Evolutionary conservation across 1,140 invertebrate species (phyloP).

Genomic region (Sycophaga agraensis): DNA sequence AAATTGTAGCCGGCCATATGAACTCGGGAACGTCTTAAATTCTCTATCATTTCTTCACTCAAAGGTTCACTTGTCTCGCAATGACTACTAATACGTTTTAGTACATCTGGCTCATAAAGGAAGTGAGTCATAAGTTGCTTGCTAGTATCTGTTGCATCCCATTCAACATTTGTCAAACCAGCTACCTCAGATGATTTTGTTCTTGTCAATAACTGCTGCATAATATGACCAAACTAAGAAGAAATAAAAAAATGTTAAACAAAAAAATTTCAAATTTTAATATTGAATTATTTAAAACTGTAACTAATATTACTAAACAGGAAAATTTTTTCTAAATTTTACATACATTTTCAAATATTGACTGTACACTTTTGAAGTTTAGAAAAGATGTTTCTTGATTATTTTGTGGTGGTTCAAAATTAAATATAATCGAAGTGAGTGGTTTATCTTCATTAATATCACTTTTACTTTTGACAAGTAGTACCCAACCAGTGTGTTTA

Average conservation of each 20-base stretch:
- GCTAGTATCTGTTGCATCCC: constrained; percentile 83
- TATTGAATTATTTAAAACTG: background rate
- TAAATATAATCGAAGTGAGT: constrained; percentile 78
- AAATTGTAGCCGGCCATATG: constrained; percentile 80
- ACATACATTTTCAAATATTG: constrained; percentile 73
- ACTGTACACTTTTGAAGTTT: constrained; percentile 72
- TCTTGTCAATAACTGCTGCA: constrained; percentile 81
- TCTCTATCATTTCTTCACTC: constrained; percentile 65
- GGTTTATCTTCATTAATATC: constrained; percentile 64
- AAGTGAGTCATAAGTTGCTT: constrained; percentile 81
- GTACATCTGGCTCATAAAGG: constrained; percentile 69
- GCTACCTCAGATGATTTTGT: constrained; percentile 80
- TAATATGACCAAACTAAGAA: constrained; percentile 73
- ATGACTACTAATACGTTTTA: constrained; percentile 73
- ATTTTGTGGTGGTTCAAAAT: constrained; percentile 67
- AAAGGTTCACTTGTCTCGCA: constrained; percentile 72
- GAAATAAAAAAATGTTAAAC: constrained; percentile 6
- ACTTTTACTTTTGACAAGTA: constrained; percentile 70
- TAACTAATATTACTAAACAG: background rate
- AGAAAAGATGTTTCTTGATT: constrained; percentile 71
- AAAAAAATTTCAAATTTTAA: background rate
- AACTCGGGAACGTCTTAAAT: constrained; percentile 64
- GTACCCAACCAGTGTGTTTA: constrained; percentile 67
- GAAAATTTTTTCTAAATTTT: constrained; percentile 8
- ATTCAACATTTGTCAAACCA: constrained; percentile 84